Evolutionary conservation across 2,888 invertebrate genomes (phyloP).

Genomic region (Petrophora chlorosata): DNA sequence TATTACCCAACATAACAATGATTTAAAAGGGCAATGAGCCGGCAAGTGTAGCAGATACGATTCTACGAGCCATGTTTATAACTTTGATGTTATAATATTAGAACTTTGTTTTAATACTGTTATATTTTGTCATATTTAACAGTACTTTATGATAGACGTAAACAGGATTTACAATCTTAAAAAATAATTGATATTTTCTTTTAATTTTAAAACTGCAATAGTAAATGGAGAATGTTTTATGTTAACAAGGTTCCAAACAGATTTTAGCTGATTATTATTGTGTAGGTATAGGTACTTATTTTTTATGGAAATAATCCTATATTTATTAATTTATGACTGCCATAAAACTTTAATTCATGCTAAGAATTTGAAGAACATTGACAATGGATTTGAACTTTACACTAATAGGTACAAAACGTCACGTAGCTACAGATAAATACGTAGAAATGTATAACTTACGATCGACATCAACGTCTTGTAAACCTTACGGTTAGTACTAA

Average conservation of each 20-base stretch:
- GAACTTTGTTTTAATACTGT: conserved; percentile 29
- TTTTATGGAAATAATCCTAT: no score
- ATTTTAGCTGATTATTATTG: no score
- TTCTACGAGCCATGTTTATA: conserved; percentile 34
- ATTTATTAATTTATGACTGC: not conserved
- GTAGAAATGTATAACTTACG: conserved; percentile 49
- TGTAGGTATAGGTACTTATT: no score
- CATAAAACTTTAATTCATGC: not conserved
- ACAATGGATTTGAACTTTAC: conserved; percentile 18
- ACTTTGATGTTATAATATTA: no score
- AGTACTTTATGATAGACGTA: conserved; percentile 16
- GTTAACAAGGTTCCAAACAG: not conserved
- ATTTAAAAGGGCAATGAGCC: conserved; percentile 38
- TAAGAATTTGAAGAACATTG: conserved; percentile 8
- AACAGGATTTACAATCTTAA: conserved; percentile 10
- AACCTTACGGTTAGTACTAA: conserved; percentile 20
- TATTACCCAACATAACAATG: conserved; percentile 46
- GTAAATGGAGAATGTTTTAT: not conserved
- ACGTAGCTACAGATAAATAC: conserved; percentile 33
- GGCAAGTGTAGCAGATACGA: conserved; percentile 14
- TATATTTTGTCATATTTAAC: conserved; percentile 26
- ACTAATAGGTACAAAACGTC: conserved; percentile 35
- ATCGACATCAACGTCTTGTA: conserved; percentile 22
- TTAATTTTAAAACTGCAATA: not conserved
- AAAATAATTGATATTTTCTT: not conserved